These are phyloP conservation scores for Cavia aperea DNA, from an alignment of 2,113 vertebrate genomes.

Conservation along the genomic window DNA sequence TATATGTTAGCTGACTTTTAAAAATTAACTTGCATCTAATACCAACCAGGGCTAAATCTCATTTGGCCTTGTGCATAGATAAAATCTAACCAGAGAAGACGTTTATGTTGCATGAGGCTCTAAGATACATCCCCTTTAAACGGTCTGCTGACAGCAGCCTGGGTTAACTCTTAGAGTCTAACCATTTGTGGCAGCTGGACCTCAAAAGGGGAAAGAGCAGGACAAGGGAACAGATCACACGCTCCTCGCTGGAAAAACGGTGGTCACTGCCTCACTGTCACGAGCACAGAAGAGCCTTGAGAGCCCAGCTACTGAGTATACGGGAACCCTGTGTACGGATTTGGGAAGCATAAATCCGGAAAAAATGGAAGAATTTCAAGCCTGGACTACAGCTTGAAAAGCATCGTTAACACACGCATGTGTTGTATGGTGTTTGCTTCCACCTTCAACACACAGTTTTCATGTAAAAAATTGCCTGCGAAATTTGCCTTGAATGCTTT, in stretches of 20 bases:
- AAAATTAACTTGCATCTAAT: background rate
- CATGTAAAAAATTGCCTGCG: background rate
- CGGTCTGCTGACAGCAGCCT: constrained; percentile 1
- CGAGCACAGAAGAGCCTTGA: background rate
- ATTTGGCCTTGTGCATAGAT: background rate
- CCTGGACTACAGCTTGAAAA: background rate
- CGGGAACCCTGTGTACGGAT: background rate
- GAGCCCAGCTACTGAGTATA: background rate
- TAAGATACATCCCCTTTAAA: constrained; percentile 4
- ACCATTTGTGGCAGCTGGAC: constrained; percentile 48
- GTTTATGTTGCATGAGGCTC: constrained; percentile 14
- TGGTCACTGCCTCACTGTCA: background rate
- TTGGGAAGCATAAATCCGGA: background rate
- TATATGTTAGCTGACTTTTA: background rate
- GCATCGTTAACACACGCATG: background rate
- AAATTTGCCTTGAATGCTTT: constrained; percentile 8
- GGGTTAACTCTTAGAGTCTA: constrained; percentile 51
- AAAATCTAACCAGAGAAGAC: constrained; percentile 41
- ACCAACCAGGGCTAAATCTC: constrained; percentile 7
- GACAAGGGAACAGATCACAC: constrained; percentile 42
- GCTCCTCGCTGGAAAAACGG: background rate
- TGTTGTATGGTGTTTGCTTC: background rate
- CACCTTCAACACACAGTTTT: background rate
- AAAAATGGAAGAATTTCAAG: background rate
- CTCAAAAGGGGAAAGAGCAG: constrained; percentile 33